Evolutionary conservation across 2,888 invertebrate genomes (phyloP).

Genomic region (Drosophila prostipennis): DNA sequence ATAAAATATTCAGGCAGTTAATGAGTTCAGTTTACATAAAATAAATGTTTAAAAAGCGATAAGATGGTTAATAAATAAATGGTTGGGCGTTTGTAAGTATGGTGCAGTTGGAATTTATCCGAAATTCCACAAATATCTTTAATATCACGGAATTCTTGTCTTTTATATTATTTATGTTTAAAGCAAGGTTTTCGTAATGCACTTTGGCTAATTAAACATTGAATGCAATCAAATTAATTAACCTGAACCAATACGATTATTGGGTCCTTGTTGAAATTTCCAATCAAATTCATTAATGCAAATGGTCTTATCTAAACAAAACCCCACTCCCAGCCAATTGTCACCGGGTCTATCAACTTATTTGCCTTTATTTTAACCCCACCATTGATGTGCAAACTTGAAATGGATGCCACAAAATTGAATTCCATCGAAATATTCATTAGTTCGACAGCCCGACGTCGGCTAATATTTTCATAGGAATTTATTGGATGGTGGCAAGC

Average conservation of each 20-base stretch:
- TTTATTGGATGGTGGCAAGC: background rate
- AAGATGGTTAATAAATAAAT: background rate
- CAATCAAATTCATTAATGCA: slow-evolving; percentile 45
- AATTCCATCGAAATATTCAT: slow-evolving; percentile 14
- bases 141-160: too few relatives aligned
- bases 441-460: too few relatives aligned
- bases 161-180: slow-evolving; percentile 7
- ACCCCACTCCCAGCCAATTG: slow-evolving; percentile 6
- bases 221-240: slow-evolving; percentile 56
- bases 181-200: slow-evolving; percentile 13
- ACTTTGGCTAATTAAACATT: slow-evolving; percentile 42
- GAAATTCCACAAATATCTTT: background rate
- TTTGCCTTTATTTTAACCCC: background rate
- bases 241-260: slow-evolving; percentile 40
- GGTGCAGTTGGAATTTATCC: too few relatives aligned
- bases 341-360: background rate
- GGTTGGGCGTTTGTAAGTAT: too few relatives aligned
- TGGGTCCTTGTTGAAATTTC: slow-evolving; percentile 19
- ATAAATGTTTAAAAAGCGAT: background rate
- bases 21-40: background rate
- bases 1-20: slow-evolving; percentile 2
- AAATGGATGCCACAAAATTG: slow-evolving; percentile 22
- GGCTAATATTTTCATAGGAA: slow-evolving; percentile 23
- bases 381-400: slow-evolving; percentile 14
- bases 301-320: slow-evolving; percentile 37